phyloP scores from a whole-genome alignment of 92 coral and sea anemone genomes.

The Palythoa heliodiscus region DNA sequence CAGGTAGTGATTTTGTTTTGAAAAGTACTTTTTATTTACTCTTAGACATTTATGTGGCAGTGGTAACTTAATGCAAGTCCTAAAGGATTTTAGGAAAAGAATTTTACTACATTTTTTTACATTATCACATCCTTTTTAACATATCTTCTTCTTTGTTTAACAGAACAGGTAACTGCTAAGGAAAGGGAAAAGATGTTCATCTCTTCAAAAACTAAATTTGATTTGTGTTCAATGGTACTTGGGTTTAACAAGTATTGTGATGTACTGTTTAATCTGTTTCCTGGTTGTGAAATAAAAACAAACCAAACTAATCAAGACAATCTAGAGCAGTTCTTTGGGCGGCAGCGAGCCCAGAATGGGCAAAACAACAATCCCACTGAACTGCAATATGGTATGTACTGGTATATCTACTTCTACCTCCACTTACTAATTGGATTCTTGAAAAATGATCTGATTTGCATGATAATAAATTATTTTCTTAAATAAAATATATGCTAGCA shows the following conservation, averaged over 20 bases:
- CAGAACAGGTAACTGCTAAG: not conserved
- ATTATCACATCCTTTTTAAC: too few relatives aligned
- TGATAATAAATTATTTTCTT: too few relatives aligned
- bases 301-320: conserved; percentile 53
- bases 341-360: conserved; percentile 55
- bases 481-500: too few relatives aligned
- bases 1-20: too few relatives aligned
- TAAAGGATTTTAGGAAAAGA: too few relatives aligned
- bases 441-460: too few relatives aligned
- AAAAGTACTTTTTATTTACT: too few relatives aligned
- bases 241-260: conserved; percentile 47
- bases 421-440: not conserved
- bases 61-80: too few relatives aligned
- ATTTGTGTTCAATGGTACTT: conserved; percentile 53
- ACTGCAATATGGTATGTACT: conserved; percentile 47
- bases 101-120: too few relatives aligned
- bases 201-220: conserved; percentile 46
- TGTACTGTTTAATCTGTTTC: conserved; percentile 39
- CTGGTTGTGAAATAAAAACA: conserved; percentile 45
- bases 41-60: too few relatives aligned
- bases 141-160: not conserved
- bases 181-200: conserved; percentile 50
- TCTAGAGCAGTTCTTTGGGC: conserved; percentile 53
- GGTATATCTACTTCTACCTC: not conserved
- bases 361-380: conserved; percentile 61